Percentiles rank a stretch among this genome's conserved stretches.
Conservation (phyloP, 2,113 vertebrate species). For the Urocolius indicus region DNA sequence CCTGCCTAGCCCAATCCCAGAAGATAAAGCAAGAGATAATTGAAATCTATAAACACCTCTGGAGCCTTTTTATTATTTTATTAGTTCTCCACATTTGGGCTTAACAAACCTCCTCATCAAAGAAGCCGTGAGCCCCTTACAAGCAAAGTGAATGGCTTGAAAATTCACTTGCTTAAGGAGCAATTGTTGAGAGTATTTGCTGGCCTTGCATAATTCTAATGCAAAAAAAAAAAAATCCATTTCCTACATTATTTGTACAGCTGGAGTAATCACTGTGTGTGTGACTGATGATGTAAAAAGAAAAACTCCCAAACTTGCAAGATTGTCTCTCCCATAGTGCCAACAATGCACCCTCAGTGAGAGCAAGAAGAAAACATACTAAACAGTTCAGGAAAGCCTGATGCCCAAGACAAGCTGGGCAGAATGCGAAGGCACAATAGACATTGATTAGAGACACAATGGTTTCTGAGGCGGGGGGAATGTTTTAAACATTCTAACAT, state of each 20-base stretch:
- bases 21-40: constrained; percentile 83
- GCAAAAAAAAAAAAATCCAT: constrained; percentile 72
- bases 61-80: constrained; percentile 84
- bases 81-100: constrained; percentile 81
- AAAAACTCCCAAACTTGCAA: background rate
- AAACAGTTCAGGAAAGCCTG: constrained; percentile 23
- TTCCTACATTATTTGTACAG: constrained; percentile 85
- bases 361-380: constrained; percentile 19
- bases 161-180: constrained; percentile 80
- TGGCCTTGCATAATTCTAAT: constrained; percentile 79
- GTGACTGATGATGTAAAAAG: constrained; percentile 27
- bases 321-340: constrained; percentile 32
- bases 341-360: constrained; percentile 17
- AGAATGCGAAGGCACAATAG: background rate
- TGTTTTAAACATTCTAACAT: background rate
- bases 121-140: constrained; percentile 82
- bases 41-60: constrained; percentile 89
- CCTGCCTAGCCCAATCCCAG: constrained; percentile 84
- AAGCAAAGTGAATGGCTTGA: constrained; percentile 82
- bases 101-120: constrained; percentile 87
- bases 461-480: background rate
- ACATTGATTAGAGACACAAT: background rate
- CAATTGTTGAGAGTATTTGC: constrained; percentile 82
- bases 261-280: constrained; percentile 74
- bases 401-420: constrained; percentile 26